Evolutionary conservation across 2,888 invertebrate species (phyloP).

Genomic region (Drosophila kanekoi): DNA sequence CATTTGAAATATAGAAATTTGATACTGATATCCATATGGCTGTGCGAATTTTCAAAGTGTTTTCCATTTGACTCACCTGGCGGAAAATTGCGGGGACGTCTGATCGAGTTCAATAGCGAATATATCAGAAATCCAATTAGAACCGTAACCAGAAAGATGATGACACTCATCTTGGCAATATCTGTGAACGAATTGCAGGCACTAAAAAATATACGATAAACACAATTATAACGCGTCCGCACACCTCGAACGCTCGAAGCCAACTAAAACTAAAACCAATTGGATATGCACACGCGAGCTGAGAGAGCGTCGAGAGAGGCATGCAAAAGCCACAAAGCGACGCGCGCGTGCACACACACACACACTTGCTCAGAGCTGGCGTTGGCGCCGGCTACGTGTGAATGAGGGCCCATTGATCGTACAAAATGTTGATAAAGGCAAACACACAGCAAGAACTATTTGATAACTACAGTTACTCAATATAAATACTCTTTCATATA

Average conservation of each 20-base stretch:
- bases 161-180: conserved; percentile 64
- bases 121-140: conserved; percentile 68
- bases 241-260: conserved; percentile 39
- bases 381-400: conserved; percentile 41
- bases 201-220: not conserved
- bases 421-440: conserved; percentile 46
- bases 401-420: conserved; percentile 56
- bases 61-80: conserved; percentile 75
- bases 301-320: conserved; percentile 7
- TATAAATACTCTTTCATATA: not conserved
- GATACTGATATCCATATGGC: not conserved
- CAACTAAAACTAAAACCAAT: conserved; percentile 60
- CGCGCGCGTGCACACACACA: not conserved
- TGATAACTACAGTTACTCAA: conserved; percentile 14
- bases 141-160: conserved; percentile 65
- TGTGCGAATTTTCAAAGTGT: not conserved
- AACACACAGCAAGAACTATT: conserved; percentile 4
- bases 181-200: not conserved
- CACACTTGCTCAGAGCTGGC: not conserved
- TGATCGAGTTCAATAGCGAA: conserved; percentile 67
- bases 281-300: conserved; percentile 23
- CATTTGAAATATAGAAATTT: conserved; percentile 7
- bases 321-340: not conserved
- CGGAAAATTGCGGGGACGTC: conserved; percentile 80
- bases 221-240: conserved; percentile 35